Base-by-base conservation (phyloP, 2,797 vertebrate species). In the Anguilla pacifica region DNA sequence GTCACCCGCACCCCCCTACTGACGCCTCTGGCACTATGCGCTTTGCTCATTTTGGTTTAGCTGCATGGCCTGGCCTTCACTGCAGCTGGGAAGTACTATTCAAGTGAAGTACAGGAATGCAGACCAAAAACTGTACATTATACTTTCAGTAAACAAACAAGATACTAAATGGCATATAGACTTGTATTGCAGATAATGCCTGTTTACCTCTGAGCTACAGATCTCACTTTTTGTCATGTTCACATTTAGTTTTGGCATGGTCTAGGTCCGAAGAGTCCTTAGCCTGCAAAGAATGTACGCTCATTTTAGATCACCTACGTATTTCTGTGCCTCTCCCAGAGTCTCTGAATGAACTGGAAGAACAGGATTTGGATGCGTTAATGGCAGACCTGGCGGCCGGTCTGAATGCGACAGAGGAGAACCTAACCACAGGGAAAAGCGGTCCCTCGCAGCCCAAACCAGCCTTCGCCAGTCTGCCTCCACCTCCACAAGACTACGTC, bases 301-400 rank as follows among this genome's bases (percentile, higher is more conserved):
- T 46, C 35, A 46, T 51, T 49, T 51, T 46, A n/a, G 0, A 22
- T n/a, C 46, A n/a, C 43, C 22, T 51, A n/a, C 0, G n/a, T 82
- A 9, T 49, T n/a, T 82, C 6, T 79, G 74, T 25, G 79, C 79
- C 79, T 51, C 2, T 82, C 25, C 9, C 92, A 98, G 98, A 96
- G 91, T 98, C 97, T 0, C 93, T 99, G 79, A 94, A 97, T 88
- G 93, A 97, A 4, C 94, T 99, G 88, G 98, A 99, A 91, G 98
- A 99, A 91, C 96, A 95, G 89, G 98, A 99, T 87, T 90, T 99
- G 90, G 97, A 99, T 74, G 97, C 97, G 0, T 96, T 99, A 90
- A 99, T 99, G 98, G 97, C 98, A 1, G 98, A 99, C 89, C 93
- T 99, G 91, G 93, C 99, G 89, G 98, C 98, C 25, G 98, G 99